These are phyloP conservation scores for Cantharis rufa DNA, from an alignment of 2,888 invertebrate species.

Conservation along the genomic window DNA sequence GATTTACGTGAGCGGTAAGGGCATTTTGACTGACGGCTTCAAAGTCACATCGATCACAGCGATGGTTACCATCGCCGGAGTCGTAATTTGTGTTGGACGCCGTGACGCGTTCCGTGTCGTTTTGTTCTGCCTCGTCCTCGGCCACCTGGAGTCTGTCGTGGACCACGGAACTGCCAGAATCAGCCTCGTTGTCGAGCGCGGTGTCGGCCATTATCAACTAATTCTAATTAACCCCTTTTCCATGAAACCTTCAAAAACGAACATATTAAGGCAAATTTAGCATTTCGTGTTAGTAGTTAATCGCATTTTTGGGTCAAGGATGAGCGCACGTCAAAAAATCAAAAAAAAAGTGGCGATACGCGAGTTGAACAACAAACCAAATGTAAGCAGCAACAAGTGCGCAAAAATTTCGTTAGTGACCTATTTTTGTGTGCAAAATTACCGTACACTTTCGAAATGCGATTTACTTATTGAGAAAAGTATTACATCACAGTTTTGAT, in stretches of 20 bases:
- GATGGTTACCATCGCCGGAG: constrained; percentile 61
- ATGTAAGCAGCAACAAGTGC: constrained; percentile 14
- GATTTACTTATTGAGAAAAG: constrained; percentile 35
- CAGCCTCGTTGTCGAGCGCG: constrained; percentile 54
- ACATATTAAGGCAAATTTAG: background rate
- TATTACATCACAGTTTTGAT: constrained; percentile 47
- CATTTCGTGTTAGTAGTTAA: background rate
- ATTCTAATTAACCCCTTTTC: constrained; percentile 35
- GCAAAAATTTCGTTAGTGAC: constrained; percentile 34
- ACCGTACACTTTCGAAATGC: constrained; percentile 42
- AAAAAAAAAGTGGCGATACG: background rate
- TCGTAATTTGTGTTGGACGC: constrained; percentile 63
- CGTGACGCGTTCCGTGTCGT: constrained; percentile 55
- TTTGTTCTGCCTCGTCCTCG: constrained; percentile 57
- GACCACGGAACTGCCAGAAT: constrained; percentile 51
- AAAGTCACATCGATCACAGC: constrained; percentile 84
- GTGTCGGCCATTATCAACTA: constrained; percentile 55
- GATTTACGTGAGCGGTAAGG: constrained; percentile 75
- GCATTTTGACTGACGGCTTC: constrained; percentile 78
- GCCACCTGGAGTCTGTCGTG: constrained; percentile 38
- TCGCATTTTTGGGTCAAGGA: background rate
- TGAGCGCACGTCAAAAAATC: background rate
- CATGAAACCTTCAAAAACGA: constrained; percentile 45
- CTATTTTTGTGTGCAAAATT: constrained; percentile 37
- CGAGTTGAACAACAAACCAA: background rate